Base-by-base conservation (phyloP, 2,113 vertebrate species). In the Salvator merianae region DNA sequence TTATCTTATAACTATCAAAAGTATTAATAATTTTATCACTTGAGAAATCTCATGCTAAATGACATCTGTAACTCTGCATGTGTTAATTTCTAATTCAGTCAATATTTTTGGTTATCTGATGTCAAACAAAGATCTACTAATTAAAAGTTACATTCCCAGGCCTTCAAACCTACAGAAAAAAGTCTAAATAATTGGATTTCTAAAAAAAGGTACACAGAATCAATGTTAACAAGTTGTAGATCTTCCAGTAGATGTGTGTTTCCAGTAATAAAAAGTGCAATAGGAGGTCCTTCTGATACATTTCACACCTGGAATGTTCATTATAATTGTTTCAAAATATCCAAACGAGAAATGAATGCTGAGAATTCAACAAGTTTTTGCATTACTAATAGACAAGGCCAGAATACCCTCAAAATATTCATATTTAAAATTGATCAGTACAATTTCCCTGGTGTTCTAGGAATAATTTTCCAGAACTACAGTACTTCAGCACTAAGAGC, bases 21-120 rank as follows among this genome's bases (percentile, higher is more conserved):
- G 94, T 89, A 96, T 95, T 94, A 96, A 96, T 89, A 95, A 95
- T 96, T 93, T 75, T 88, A 95, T 95, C 90, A 94, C 92, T 94
- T 91, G 93, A 91, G 87, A 96, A 95, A 94, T 94, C 88, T 95
- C 92, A 95, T 91, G 88, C 91, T 92, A 95, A 96, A 96, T 94
- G 93, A 93, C 95, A 96, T 95, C 94, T 96, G 94, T 88, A 95
- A 91, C 90, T 93, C 93, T 94, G 91, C 94, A 94, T 84, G 80
- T 94, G 93, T 94, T 95, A 94, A 95, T 93, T 95, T 94, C 93
- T 88, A 93, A 94, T 95, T 94, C 92, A 94, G 95, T 96, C 95
- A 96, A 96, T 96, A 96, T 95, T 96, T 96, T 96, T 93, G 70
- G 92, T 94, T 93, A 74, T 87, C 92, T 90, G 90, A 95, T 94